These are phyloP conservation scores for Tupaia tana DNA, from an alignment of 2,113 vertebrate genomes.

Conservation along the genomic window DNA sequence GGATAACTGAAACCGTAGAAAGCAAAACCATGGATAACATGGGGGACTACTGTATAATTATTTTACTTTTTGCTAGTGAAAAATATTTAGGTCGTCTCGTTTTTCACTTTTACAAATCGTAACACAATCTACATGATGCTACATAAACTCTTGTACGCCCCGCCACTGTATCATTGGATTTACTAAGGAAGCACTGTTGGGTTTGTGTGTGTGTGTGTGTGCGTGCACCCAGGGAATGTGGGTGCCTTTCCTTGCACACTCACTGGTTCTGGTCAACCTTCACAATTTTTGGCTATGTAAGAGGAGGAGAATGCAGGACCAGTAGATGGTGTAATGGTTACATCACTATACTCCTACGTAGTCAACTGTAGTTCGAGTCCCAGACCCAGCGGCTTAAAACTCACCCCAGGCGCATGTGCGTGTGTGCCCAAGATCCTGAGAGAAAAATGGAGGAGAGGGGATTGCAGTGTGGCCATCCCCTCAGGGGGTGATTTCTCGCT, in stretches of 20 bases:
- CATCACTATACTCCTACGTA: too few relatives aligned
- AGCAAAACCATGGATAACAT: too few relatives aligned
- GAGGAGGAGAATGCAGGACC: not conserved
- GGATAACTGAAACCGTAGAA: too few relatives aligned
- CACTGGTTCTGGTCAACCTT: slow-evolving; percentile 21
- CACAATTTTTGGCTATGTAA: not conserved
- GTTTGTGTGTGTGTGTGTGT: not conserved
- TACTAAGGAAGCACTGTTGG: not conserved
- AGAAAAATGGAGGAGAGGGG: too few relatives aligned
- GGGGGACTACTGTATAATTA: not conserved
- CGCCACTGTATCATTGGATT: not conserved
- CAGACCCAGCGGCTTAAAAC: too few relatives aligned
- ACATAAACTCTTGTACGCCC: not conserved
- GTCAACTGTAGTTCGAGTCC: too few relatives aligned
- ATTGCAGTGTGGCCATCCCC: too few relatives aligned
- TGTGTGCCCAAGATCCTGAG: too few relatives aligned
- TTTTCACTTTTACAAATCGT: slow-evolving; percentile 8
- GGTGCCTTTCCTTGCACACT: not conserved
- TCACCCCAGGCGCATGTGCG: too few relatives aligned
- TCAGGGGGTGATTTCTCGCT: too few relatives aligned
- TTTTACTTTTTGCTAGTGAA: not conserved
- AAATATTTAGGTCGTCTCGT: not conserved
- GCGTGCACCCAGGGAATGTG: not conserved
- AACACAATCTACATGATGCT: not conserved
- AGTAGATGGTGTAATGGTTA: too few relatives aligned